Conservation (phyloP, 2,113 vertebrate species). For the Equus przewalskii region DNA sequence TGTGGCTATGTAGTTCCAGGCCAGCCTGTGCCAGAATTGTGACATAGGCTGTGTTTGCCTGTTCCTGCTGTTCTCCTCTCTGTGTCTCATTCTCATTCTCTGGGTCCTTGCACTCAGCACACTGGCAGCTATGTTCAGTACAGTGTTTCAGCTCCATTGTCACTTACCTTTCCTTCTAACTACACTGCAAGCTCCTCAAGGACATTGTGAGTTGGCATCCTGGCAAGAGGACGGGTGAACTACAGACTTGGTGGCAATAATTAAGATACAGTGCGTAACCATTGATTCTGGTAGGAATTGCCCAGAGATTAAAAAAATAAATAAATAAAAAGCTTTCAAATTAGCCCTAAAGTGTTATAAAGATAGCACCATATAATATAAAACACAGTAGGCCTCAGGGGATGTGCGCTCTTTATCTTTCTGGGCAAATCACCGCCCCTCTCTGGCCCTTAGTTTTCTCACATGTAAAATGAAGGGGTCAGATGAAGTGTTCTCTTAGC, state of each 20-base stretch:
- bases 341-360: not conserved
- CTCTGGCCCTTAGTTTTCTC: conserved; percentile 14
- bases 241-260: not conserved
- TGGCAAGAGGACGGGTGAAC: not conserved
- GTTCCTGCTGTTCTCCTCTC: not conserved
- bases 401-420: not conserved
- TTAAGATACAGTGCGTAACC: not conserved
- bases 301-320: not conserved
- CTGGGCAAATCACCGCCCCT: not conserved
- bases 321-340: not conserved
- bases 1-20: not conserved
- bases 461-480: not conserved
- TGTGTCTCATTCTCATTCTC: not conserved
- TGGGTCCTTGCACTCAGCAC: not conserved
- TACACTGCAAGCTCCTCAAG: not conserved
- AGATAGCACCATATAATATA: not conserved
- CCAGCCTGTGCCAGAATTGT: not conserved
- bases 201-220: not conserved
- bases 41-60: not conserved
- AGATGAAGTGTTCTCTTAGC: not conserved
- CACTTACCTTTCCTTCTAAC: not conserved
- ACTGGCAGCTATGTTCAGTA: not conserved
- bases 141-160: not conserved
- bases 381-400: not conserved
- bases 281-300: not conserved